These are phyloP conservation scores for Engystomops pustulosus DNA, from an alignment of 2,113 vertebrate species.

Conservation along the genomic window DNA sequence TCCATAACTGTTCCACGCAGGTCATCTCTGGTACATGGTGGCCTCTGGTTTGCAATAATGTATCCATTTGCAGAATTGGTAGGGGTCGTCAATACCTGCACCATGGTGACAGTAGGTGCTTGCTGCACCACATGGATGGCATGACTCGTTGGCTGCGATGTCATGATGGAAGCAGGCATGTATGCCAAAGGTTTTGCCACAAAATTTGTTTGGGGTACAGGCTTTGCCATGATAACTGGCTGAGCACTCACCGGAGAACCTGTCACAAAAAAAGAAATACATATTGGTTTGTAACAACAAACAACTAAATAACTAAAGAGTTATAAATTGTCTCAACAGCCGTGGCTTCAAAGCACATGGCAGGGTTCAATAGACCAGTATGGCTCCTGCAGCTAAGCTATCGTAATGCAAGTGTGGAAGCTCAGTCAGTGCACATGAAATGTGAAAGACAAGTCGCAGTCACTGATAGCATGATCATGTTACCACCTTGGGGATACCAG, in stretches of 20 bases:
- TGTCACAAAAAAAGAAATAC: slow-evolving; percentile 62
- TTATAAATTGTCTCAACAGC: no score
- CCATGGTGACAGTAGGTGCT: slow-evolving; percentile 91
- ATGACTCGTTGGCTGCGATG: slow-evolving; percentile 80
- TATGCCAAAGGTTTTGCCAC: slow-evolving; percentile 87
- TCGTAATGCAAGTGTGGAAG: no score
- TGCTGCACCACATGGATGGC: slow-evolving; percentile 90
- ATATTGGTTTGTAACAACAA: no score
- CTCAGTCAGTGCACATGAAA: no score
- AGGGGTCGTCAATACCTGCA: slow-evolving; percentile 86
- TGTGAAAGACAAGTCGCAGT: no score
- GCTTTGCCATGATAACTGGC: slow-evolving; percentile 92
- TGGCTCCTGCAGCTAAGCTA: no score
- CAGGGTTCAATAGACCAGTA: no score
- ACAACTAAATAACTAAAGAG: no score
- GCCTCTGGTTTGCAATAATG: slow-evolving; percentile 79
- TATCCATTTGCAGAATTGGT: slow-evolving; percentile 89
- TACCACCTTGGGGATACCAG: no score
- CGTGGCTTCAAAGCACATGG: no score
- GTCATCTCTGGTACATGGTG: slow-evolving; percentile 70
- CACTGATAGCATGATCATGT: no score
- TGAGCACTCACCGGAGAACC: slow-evolving; percentile 93
- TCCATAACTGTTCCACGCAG: slow-evolving; percentile 73
- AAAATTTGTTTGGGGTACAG: slow-evolving; percentile 79
- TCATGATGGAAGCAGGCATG: slow-evolving; percentile 84